phyloP scores from a whole-genome alignment of 2,797 vertebrate genomes.

The Liparis tanakae region DNA sequence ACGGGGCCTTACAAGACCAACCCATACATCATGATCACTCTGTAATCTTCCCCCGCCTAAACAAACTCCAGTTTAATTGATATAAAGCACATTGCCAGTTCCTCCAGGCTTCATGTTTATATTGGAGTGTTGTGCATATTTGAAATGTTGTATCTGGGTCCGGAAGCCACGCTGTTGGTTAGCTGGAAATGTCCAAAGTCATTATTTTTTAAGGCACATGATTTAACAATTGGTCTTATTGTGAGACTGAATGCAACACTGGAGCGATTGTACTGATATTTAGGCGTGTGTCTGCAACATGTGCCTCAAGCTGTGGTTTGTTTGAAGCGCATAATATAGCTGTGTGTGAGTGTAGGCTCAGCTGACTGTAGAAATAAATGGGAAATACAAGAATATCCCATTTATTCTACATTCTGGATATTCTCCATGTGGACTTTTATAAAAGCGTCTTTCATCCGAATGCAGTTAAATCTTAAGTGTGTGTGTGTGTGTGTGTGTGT shows the following conservation, averaged over 20 bases:
- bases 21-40: slow-evolving; percentile 38
- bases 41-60: slow-evolving; percentile 24
- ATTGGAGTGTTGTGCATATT: slow-evolving; percentile 4
- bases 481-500: neutral
- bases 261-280: slow-evolving; percentile 9
- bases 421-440: neutral
- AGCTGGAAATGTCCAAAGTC: neutral
- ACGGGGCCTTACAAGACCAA: slow-evolving; percentile 21
- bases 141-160: slow-evolving; percentile 17
- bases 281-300: neutral
- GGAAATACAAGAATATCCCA: neutral
- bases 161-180: slow-evolving; percentile 13
- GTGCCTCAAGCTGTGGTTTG: slow-evolving; percentile 1
- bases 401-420: neutral
- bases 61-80: slow-evolving; percentile 32
- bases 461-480: neutral
- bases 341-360: slow-evolving; percentile 8
- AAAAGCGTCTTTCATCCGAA: neutral
- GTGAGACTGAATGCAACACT: slow-evolving; percentile 10
- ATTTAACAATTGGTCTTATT: slow-evolving; percentile 29
- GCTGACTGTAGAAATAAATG: neutral
- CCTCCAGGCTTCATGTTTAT: slow-evolving; percentile 2
- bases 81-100: slow-evolving; percentile 1
- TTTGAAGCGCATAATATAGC: neutral
- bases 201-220: slow-evolving; percentile 9